Conservation (phyloP, 2,113 vertebrate species). For the Diphyllodes magnificus region DNA sequence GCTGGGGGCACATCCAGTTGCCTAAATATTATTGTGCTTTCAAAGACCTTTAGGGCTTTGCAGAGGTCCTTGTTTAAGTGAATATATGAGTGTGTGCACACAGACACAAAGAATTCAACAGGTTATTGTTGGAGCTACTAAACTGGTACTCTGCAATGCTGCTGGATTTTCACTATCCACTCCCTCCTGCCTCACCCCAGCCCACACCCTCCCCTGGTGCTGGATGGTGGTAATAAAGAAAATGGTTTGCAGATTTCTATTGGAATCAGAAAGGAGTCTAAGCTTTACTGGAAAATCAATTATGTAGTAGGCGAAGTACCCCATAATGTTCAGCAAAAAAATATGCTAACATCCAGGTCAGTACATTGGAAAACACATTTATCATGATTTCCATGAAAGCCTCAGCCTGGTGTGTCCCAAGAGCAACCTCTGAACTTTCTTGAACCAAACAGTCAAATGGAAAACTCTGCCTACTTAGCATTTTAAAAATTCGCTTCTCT, state of each 20-base stretch:
- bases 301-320: slow-evolving; percentile 6
- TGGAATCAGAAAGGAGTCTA: slow-evolving; percentile 34
- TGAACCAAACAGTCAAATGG: slow-evolving; percentile 15
- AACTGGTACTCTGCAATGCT: background rate
- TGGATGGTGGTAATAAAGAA: background rate
- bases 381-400: slow-evolving; percentile 46
- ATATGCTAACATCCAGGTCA: slow-evolving; percentile 56
- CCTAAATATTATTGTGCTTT: background rate
- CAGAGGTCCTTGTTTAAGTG: background rate
- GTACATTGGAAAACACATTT: slow-evolving; percentile 62
- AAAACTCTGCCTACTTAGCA: slow-evolving; percentile 26
- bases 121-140: background rate
- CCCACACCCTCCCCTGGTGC: background rate
- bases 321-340: slow-evolving; percentile 60
- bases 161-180: slow-evolving; percentile 36
- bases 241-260: slow-evolving; percentile 15
- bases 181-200: background rate
- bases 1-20: background rate
- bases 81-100: background rate
- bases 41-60: background rate
- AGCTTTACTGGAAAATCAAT: slow-evolving; percentile 69
- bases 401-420: background rate
- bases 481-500: background rate
- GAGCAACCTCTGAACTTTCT: slow-evolving; percentile 48
- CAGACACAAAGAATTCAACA: background rate